Evolutionary conservation across 2,888 invertebrate species (phyloP).

Genomic region (Chouioia cunea): DNA sequence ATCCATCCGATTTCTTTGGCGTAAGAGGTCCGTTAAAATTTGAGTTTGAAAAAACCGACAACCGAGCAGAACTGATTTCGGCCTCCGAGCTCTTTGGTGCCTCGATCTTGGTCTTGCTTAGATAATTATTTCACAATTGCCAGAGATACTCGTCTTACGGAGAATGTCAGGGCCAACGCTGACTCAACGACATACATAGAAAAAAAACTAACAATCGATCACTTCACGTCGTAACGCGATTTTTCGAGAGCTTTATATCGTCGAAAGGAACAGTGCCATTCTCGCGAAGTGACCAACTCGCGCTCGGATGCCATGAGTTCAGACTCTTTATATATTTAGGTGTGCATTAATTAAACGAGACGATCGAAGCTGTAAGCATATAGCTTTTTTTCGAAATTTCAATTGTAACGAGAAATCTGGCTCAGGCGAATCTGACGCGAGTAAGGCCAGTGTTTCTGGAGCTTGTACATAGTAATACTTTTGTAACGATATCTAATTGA

Average conservation of each 20-base stretch:
- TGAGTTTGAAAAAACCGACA: slow-evolving; percentile 41
- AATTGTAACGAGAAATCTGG: slow-evolving; percentile 36
- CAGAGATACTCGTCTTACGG: slow-evolving; percentile 46
- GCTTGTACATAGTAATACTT: slow-evolving; percentile 58
- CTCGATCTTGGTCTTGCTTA: slow-evolving; percentile 50
- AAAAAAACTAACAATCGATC: slow-evolving; percentile 22
- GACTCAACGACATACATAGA: slow-evolving; percentile 5
- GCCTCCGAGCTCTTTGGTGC: slow-evolving; percentile 49
- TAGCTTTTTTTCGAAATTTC: slow-evolving; percentile 36
- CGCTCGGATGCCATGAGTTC: slow-evolving; percentile 45
- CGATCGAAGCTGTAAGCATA: slow-evolving; percentile 20
- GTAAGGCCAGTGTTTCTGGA: slow-evolving; percentile 52
- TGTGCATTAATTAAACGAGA: not conserved
- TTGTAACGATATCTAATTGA: slow-evolving; percentile 55
- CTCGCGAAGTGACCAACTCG: slow-evolving; percentile 49
- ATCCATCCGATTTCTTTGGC: slow-evolving; percentile 32
- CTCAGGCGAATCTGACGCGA: slow-evolving; percentile 50
- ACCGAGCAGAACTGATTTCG: slow-evolving; percentile 30
- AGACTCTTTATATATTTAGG: slow-evolving; percentile 25
- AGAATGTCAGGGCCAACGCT: slow-evolving; percentile 22
- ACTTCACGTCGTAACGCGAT: slow-evolving; percentile 27
- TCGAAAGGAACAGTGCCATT: slow-evolving; percentile 56
- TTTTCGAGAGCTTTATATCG: slow-evolving; percentile 46
- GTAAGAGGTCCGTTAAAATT: slow-evolving; percentile 31
- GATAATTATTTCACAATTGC: slow-evolving; percentile 48